Evolutionary conservation across 2,113 vertebrate species (phyloP).

Genomic region (Nibea albiflora): DNA sequence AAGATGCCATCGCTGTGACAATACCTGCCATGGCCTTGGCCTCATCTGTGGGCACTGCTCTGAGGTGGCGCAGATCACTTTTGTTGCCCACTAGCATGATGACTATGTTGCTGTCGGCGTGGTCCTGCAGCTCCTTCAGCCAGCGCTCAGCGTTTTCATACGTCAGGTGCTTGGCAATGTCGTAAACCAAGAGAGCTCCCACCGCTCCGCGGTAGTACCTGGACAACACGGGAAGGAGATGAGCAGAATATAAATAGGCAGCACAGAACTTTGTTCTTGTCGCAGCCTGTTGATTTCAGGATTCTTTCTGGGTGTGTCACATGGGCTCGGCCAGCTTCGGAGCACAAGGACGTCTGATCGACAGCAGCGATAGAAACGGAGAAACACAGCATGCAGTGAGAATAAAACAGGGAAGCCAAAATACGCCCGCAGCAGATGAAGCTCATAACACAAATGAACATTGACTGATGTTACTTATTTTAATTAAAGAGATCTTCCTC

Average conservation of each 20-base stretch:
- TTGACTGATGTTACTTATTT: background rate
- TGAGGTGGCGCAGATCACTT: conserved; percentile 86
- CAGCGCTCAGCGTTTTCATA: conserved; percentile 90
- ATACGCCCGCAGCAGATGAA: background rate
- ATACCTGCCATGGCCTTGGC: conserved; percentile 87
- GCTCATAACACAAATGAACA: background rate
- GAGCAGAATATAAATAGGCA: background rate
- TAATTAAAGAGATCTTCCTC: background rate
- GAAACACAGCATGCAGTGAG: background rate
- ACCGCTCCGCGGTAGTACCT: conserved; percentile 90
- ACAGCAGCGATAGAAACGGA: background rate
- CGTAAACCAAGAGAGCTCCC: conserved; percentile 89
- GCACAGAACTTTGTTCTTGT: background rate
- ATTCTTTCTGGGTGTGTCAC: background rate
- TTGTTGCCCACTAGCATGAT: conserved; percentile 94
- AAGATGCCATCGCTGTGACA: background rate
- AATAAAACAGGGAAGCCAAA: background rate
- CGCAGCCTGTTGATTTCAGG: conserved; percentile 6
- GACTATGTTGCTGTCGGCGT: conserved; percentile 89
- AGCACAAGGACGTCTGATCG: background rate
- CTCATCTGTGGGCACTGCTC: conserved; percentile 88
- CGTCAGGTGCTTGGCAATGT: conserved; percentile 91
- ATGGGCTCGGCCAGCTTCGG: background rate
- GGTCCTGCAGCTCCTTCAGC: conserved; percentile 92
- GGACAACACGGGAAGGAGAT: conserved; percentile 4